Evolutionary conservation across 2,888 invertebrate species (phyloP).

Genomic region (Siphlonurus alternatus): DNA sequence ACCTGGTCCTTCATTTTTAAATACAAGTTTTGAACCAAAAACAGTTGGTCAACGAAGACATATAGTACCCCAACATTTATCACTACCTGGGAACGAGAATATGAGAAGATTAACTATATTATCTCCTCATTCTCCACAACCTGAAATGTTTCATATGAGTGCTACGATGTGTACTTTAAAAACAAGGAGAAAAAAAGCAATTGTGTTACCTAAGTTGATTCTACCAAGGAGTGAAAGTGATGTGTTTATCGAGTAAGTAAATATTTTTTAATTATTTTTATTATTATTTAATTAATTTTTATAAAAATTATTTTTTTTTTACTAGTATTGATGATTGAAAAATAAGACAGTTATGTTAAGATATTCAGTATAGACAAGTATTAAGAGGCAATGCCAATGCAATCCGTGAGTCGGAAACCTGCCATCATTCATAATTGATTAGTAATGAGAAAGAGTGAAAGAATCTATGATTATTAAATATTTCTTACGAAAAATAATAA

Average conservation of each 20-base stretch:
- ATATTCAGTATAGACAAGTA: no score
- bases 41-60: background rate
- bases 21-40: background rate
- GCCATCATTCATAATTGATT: no score
- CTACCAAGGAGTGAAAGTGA: constrained; percentile 60
- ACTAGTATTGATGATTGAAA: constrained; percentile 9
- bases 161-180: constrained; percentile 33
- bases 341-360: no score
- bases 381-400: no score
- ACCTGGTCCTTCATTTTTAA: background rate
- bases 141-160: constrained; percentile 44
- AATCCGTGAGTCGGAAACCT: no score
- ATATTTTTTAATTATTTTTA: constrained; percentile 9
- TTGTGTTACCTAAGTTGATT: constrained; percentile 55
- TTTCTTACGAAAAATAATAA: no score
- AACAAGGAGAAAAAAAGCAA: constrained; percentile 49
- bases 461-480: no score
- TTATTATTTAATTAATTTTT: constrained; percentile 7
- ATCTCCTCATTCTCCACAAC: constrained; percentile 59
- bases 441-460: no score
- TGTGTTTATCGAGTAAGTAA: constrained; percentile 42
- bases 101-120: constrained; percentile 53
- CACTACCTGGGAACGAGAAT: constrained; percentile 41
- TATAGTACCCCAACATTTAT: constrained; percentile 42
- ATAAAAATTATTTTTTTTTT: constrained; percentile 10